Base-by-base conservation (phyloP, 2,113 vertebrate genomes). In the Pelobates fuscus region DNA sequence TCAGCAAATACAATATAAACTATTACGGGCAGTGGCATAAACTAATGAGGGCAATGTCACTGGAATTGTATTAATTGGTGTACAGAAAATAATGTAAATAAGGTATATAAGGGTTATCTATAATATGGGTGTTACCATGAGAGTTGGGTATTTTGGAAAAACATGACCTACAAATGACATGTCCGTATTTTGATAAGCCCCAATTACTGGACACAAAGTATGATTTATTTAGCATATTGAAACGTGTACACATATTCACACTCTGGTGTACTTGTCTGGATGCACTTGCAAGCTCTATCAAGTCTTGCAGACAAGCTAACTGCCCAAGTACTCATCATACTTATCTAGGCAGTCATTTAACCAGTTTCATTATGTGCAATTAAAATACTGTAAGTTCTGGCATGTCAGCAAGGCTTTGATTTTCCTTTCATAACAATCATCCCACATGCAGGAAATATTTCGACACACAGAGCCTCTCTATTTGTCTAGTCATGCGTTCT, bases 281-380 rank as follows among this genome's bases (percentile, higher is more conserved):
- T 29, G 25, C 24, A 67, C 24, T 29, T 44, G 54, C 71, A 46
- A 67, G 71, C 63, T 59, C 54, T 27, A 43, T 67, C 63, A 67
- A 44, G 71, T 67, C 71, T 26, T 14, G 21, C 52, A 57, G 71
- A 75, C 49, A 21, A 17, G 11, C 7, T 57, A 44, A 66, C 62
- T 49, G 46, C 32, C 58, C 32, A 37, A 49, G 14, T 49, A 18
- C 12, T 49, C 54, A 49, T 55, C 72, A 60, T 6, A 20, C n/a
- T 8, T 17, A n/a, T 14, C 21, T 25, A 46, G 54, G 20, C 64
- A 67, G 18, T 60, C 25, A 60, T 49, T 60, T 29, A 67, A 59
- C 15, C 14, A 23, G 54, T 75, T 75, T 75, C 49, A 76, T 76
- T 44, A 55, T 67, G 23, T 76, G 23, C 55, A 76, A 76, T 67